Evolutionary conservation across 2,888 invertebrate species (phyloP), one percentile per base, ranked within the genome.

Genomic region (Argyresthia goedartella): DNA sequence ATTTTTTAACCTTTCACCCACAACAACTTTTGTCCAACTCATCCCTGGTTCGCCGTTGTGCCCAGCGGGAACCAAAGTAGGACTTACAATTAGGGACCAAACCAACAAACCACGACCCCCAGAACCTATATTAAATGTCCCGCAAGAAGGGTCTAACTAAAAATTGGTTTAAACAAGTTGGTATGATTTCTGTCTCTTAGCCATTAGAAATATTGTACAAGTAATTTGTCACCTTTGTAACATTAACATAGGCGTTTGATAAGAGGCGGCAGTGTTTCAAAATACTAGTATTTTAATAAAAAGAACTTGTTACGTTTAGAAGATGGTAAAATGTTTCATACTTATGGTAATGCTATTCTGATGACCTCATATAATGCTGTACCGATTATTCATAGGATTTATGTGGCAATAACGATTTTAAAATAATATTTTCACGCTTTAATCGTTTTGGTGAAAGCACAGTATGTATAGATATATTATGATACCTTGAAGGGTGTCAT

Each of bases 171-270:
- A 1, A 14, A 44, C 13, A 44, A 44, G 8, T 9, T 13, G 44
- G 14, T 53, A 60, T 58, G 57, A 56, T 53, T 58, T 50, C 53
- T 53, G 53, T 56, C 9, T 15, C 14, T 15, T 11, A 60, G 59
- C 59, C 58, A 62, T 69, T 67, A 65, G 55, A 55, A 54, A 56
- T 55, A 60, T 62, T 62, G 62, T 59, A 60, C 53, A 51, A 55
- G 65, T 72, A 74, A 78, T 74, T 71, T 76, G 77, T 77, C 64
- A 64, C 56, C 56, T 70, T 73, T 76, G 71, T 71, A 72, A 67
- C 72, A 55, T 36, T 69, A 60, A 48, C 57, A 65, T 58, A 65
- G 63, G 54, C 13, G 13, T 1, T 56, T 62, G 58, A 48, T 72
- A 56, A 61, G 70, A 67, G 73, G 73, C 63, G 73, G 72, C 62